Percentiles rank a stretch among this genome's conserved stretches.
These are phyloP conservation scores for Paralvinella palmiformis DNA, from an alignment of 1,140 invertebrate genomes.

Conservation along the genomic window DNA sequence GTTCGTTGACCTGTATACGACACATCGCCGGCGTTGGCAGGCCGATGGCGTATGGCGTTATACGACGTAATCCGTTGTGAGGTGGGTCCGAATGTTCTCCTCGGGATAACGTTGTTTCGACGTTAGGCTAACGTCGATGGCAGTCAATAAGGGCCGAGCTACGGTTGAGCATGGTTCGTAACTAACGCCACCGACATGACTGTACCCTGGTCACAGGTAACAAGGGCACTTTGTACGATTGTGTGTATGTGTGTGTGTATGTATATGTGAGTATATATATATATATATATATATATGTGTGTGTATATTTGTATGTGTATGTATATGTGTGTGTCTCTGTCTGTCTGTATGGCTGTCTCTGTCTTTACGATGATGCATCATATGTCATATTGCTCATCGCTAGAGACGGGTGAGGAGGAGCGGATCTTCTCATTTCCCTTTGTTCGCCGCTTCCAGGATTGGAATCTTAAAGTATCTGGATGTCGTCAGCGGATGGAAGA, in stretches of 20 bases:
- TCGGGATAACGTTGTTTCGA: no score
- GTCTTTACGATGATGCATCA: background rate
- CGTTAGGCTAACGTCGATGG: no score
- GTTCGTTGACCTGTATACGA: no score
- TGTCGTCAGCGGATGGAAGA: constrained; percentile 21
- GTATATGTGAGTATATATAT: background rate
- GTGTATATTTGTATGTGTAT: background rate
- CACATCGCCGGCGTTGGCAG: no score
- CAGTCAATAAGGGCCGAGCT: no score
- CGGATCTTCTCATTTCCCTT: background rate
- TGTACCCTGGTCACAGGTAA: no score
- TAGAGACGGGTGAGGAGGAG: background rate
- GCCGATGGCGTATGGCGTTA: no score
- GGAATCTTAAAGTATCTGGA: constrained; percentile 10
- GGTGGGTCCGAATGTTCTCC: no score
- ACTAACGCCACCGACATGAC: no score
- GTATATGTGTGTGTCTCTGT: background rate
- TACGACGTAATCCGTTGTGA: no score
- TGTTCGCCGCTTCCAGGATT: background rate
- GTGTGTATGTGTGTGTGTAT: background rate
- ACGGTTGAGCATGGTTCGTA: no score
- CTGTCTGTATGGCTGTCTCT: background rate
- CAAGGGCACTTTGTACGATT: no score
- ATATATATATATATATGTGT: background rate
- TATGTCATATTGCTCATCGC: background rate